Base-by-base conservation (phyloP, 2,113 vertebrate species). In the Pteropus alecto region DNA sequence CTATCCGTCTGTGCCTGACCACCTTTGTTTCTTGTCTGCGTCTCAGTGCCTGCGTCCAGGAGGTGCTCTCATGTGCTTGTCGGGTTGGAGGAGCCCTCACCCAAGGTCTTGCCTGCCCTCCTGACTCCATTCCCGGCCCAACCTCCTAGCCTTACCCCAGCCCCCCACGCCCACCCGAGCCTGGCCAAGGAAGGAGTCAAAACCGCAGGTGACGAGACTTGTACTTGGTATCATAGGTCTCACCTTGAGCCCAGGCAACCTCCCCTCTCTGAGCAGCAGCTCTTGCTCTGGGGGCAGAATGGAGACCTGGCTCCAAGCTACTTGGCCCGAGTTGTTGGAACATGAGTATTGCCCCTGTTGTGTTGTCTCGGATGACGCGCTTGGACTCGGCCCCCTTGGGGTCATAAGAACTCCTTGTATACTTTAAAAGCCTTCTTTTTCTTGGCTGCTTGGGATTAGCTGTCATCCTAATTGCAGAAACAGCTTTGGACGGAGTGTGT, bases 401-500 rank as follows among this genome's bases (percentile, higher is more conserved):
- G 88, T 96, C 96, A 79, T 60, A 68, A 79, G 95, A 83, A 61
- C 35, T 46, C 82, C 88, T 92, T 96, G 90, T 97, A 54, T 96
- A 87, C 90, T 97, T 95, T 90, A 92, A 93, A 92, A 95, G 93
- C 91, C 88, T 67, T 67, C 77, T 68, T 84, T 95, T 82, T 97
- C 92, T 93, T 94, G 96, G 97, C 96, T 94, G 91, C 95, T 56
- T 28, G 95, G 94, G 89, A 58, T 83, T 82, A 94, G 97, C 90
- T 95, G 97, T 98, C 97, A 94, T 94, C 95, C 78, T 97, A 91
- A 97, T 96, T 94, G 96, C 97, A 95, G 97, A 97, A 95, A 97
- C 97, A 97, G 97, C 95, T 97, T 38, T 65, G 95, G 85, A 85
- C 0, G 26, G 51, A 79, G 96, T 13, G 67, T 87, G 96, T 97